Evolutionary conservation across 2,113 vertebrate species (phyloP), one percentile per base, ranked within the genome.

Genomic region (Zeus faber): DNA sequence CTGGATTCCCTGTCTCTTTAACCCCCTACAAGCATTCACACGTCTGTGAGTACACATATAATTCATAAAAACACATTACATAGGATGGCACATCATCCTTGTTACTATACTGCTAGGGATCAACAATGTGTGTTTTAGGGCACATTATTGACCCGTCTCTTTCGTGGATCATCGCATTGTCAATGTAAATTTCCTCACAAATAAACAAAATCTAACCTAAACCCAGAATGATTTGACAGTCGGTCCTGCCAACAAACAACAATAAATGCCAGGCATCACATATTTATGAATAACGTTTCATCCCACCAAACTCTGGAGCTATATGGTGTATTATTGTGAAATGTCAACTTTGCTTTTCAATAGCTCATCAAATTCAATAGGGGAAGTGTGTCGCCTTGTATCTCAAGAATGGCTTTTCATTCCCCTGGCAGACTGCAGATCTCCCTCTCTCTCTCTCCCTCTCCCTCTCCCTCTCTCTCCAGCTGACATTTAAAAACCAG

Each of bases 321-420:
- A 66, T 81, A 67, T 60, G 50, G 56, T 59, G 72, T 64, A 78
- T 83, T 81, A 85, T 79, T 83, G 78, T 68, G 59, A 87, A 87
- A 86, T 88, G 85, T 87, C 85, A 87, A 76, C 74, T 65, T n/a
- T 62, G 74, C 80, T 77, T 85, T 84, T 84, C 79, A 81, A 82
- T 75, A 72, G 78, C 80, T 78, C 75, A 76, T 82, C 69, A 76
- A 67, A 58, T 60, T 78, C 73, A 85, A 78, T 81, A 55, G 75
- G 58, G 47, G 70, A 72, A 76, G 65, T 60, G 76, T 74, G 75
- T 73, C 68, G 74, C 77, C 70, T 50, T 74, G 71, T 74, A 76
- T 66, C 67, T 74, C 70, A 77, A 83, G 75, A 76, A 68, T 81
- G 65, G 69, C 65, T 66, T 62, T 67, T 14, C n/a, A 37, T 37